Conservation (phyloP, 2,797 vertebrate species). For the Cynodonichthys magdalenae region DNA sequence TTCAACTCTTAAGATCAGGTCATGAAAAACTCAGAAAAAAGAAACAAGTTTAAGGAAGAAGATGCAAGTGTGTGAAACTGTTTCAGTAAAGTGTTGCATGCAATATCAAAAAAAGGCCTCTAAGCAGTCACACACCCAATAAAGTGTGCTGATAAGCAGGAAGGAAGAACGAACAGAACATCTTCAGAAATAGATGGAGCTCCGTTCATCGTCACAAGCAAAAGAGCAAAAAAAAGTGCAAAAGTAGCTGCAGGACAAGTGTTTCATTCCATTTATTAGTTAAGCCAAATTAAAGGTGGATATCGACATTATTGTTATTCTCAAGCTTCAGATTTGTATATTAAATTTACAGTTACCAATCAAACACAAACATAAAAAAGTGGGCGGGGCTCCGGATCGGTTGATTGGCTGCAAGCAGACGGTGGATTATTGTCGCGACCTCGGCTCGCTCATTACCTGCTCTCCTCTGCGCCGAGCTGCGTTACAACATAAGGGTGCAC, state of each 20-base stretch:
- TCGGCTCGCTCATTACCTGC: constrained; percentile 78
- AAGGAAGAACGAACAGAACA: constrained; percentile 2
- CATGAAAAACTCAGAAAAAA: constrained; percentile 14
- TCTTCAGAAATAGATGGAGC: constrained; percentile 20
- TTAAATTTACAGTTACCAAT: constrained; percentile 22
- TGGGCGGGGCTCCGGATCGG: constrained; percentile 50
- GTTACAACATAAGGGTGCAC: constrained; percentile 68
- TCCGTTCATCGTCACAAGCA: constrained; percentile 37
- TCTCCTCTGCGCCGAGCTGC: constrained; percentile 75
- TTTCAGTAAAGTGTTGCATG: constrained; percentile 33
- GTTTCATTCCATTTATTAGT: constrained; percentile 33
- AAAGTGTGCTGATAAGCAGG: constrained; percentile 20
- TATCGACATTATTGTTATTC: constrained; percentile 25
- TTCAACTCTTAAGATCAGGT: constrained; percentile 22
- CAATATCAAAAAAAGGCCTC: constrained; percentile 37
- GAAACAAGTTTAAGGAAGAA: constrained; percentile 1
- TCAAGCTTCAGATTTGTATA: constrained; percentile 7
- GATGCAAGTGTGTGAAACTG: constrained; percentile 30
- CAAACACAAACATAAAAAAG: constrained; percentile 55
- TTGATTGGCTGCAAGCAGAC: constrained; percentile 73
- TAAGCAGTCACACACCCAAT: constrained; percentile 10
- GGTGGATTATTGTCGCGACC: constrained; percentile 46
- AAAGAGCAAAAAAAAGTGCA: constrained; percentile 18
- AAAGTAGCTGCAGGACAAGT: constrained; percentile 23
- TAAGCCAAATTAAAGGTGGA: constrained; percentile 37